phyloP scores from a whole-genome alignment of 2,888 invertebrate genomes.

The Tachina lurida region DNA sequence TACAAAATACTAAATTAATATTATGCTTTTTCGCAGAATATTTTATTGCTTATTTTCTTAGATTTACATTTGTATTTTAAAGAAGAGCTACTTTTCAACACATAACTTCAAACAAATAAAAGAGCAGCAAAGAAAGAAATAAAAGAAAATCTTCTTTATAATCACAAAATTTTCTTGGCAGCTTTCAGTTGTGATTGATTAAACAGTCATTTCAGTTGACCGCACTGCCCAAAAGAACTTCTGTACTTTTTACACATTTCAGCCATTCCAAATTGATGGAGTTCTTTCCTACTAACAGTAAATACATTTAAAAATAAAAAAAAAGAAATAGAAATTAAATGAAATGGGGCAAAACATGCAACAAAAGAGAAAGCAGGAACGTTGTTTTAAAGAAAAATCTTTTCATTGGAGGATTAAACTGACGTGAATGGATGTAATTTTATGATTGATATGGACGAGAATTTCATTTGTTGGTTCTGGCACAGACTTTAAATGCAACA shows the following conservation, averaged over 20 bases:
- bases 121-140: not conserved
- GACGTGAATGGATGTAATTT: conserved; percentile 68
- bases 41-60: not conserved
- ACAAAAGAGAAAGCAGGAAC: conserved; percentile 3
- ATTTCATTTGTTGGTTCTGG: conserved; percentile 49
- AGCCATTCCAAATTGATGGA: conserved; percentile 37
- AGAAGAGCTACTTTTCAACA: not conserved
- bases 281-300: conserved; percentile 23
- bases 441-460: conserved; percentile 68
- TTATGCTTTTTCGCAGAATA: not conserved
- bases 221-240: conserved; percentile 64
- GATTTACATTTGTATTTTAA: not conserved
- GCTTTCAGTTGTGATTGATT: conserved; percentile 68
- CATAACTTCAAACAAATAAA: conserved; percentile 39
- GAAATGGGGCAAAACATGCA: not conserved
- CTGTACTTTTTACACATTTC: conserved; percentile 4
- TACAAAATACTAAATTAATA: not conserved
- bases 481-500: conserved; percentile 37
- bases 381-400: conserved; percentile 58
- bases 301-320: not conserved
- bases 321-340: conserved; percentile 1
- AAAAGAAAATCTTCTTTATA: conserved; percentile 50
- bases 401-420: conserved; percentile 67
- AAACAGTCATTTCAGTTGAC: conserved; percentile 67
- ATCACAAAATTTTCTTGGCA: conserved; percentile 64